Evolutionary conservation across 92 coral and sea anemone genomes (phyloP).

Genomic region (Epizoanthus illoricatus): DNA sequence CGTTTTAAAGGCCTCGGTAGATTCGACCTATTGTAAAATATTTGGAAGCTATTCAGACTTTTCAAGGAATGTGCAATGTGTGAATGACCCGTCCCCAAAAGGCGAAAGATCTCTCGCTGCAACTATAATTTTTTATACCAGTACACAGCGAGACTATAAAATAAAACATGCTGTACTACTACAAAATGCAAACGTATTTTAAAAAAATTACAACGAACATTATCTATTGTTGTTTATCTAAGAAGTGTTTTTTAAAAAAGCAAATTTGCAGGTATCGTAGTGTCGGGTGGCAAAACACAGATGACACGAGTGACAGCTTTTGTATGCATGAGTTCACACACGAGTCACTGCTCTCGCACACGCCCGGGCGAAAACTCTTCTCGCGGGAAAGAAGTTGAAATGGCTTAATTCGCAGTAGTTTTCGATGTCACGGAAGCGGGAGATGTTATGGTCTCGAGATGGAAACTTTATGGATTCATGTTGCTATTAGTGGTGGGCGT

Average conservation of each 20-base stretch:
- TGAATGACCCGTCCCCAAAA: no score
- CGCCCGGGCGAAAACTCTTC: slow-evolving; percentile 27
- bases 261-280: slow-evolving; percentile 61
- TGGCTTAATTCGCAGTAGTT: slow-evolving; percentile 24
- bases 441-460: slow-evolving; percentile 75
- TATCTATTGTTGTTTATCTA: slow-evolving; percentile 37
- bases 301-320: slow-evolving; percentile 25
- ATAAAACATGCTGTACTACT: no score
- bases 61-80: no score
- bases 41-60: no score
- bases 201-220: no score
- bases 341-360: slow-evolving; percentile 30
- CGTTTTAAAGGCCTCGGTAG: no score
- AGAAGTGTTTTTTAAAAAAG: slow-evolving; percentile 35
- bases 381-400: not conserved
- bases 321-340: slow-evolving; percentile 74
- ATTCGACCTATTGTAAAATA: no score
- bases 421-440: slow-evolving; percentile 58
- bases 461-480: slow-evolving; percentile 51
- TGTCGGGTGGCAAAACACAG: slow-evolving; percentile 40
- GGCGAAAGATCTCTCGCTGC: no score
- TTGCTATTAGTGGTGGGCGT: slow-evolving; percentile 26
- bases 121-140: no score
- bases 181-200: no score
- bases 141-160: no score